Percentiles rank a stretch among this genome's conserved stretches.
These are phyloP conservation scores for Aleiodes leptofemur DNA, from an alignment of 2,888 invertebrate genomes.

Conservation along the genomic window DNA sequence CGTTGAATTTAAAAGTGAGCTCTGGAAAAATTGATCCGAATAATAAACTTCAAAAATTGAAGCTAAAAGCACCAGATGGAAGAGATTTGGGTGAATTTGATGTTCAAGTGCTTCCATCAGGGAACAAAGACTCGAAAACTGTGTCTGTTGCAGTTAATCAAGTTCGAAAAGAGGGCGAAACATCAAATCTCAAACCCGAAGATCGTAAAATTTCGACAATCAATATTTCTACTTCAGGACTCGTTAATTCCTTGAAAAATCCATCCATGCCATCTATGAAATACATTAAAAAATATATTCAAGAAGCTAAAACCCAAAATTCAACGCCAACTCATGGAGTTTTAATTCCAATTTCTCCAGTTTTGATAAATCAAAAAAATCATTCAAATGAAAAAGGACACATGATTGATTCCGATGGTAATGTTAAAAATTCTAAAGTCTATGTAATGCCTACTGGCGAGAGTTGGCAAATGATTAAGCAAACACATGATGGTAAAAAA, in stretches of 20 bases:
- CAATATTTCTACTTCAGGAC: no score
- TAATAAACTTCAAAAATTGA: slow-evolving; percentile 61
- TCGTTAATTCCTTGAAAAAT: no score
- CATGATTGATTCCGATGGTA: background rate
- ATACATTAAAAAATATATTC: no score
- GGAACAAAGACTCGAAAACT: slow-evolving; percentile 48
- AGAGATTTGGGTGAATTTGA: slow-evolving; percentile 67
- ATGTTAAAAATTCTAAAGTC: background rate
- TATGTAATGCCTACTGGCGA: background rate
- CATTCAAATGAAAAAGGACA: background rate
- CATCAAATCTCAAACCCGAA: background rate
- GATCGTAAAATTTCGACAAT: background rate
- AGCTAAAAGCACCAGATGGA: slow-evolving; percentile 63
- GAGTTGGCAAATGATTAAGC: background rate
- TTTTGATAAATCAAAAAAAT: slow-evolving; percentile 18
- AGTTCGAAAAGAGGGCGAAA: background rate
- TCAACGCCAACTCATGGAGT: background rate
- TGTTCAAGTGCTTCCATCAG: slow-evolving; percentile 55
- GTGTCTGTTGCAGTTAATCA: background rate
- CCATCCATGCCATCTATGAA: no score
- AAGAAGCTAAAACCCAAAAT: background rate
- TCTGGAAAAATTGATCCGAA: slow-evolving; percentile 29
- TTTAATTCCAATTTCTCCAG: slow-evolving; percentile 12
- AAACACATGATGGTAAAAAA: background rate
- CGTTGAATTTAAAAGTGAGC: slow-evolving; percentile 2